phyloP scores from a whole-genome alignment of 2,113 vertebrate genomes.

The Pogona vitticeps region DNA sequence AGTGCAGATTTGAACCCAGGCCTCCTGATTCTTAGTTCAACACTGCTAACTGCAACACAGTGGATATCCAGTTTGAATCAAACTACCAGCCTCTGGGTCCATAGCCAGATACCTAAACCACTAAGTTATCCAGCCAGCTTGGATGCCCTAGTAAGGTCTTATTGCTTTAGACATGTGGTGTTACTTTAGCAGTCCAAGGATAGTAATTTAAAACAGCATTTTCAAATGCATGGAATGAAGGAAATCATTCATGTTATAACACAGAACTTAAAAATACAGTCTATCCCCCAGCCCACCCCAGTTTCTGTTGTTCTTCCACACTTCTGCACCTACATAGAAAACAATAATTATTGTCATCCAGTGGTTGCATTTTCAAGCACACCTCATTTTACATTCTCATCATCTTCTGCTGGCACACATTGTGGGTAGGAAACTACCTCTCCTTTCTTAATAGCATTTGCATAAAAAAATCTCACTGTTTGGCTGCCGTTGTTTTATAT shows the following conservation, averaged over 20 bases:
- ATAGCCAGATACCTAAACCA: no score
- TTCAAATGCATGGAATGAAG: slow-evolving; percentile 53
- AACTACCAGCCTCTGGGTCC: no score
- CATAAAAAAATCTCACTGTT: slow-evolving; percentile 39
- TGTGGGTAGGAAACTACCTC: slow-evolving; percentile 35
- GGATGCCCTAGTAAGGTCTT: no score
- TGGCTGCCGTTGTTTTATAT: slow-evolving; percentile 4
- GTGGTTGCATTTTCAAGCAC: slow-evolving; percentile 14
- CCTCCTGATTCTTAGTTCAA: no score
- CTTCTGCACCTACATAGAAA: slow-evolving; percentile 26
- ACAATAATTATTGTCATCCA: slow-evolving; percentile 47
- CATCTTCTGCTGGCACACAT: slow-evolving; percentile 14
- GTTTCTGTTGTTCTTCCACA: slow-evolving; percentile 46
- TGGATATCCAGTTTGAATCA: no score
- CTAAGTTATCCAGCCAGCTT: no score
- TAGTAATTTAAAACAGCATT: slow-evolving; percentile 53
- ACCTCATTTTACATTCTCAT: slow-evolving; percentile 34
- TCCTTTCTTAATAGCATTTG: slow-evolving; percentile 40
- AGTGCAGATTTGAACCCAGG: no score
- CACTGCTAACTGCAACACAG: no score
- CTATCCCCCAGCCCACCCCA: neutral
- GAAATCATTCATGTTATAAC: slow-evolving; percentile 50
- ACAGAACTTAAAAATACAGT: no score
- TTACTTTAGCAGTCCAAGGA: neutral
- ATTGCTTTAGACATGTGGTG: no score